Base-by-base conservation (phyloP, 2,888 invertebrate genomes). In the Sericinus montela region DNA sequence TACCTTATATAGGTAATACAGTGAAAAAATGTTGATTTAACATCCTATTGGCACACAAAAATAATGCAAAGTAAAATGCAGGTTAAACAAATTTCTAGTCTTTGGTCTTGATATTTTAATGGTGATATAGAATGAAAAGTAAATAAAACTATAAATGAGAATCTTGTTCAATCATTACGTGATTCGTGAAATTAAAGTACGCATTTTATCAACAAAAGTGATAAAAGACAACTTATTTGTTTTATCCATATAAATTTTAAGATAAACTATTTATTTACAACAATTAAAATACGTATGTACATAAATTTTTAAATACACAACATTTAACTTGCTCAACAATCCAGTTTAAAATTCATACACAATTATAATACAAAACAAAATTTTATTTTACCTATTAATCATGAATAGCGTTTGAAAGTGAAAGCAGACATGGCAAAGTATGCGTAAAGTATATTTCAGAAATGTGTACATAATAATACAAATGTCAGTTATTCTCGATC, bases 181-280 rank as follows among this genome's bases (percentile, higher is more conserved):
- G 11, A 30, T 42, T 43, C 13, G 35, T 29, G 30, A 43, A 45
- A 30, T 46, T 46, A 41, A 49, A 48, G 51, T 42, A n/a, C n/a
- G 46, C 30, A 29, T 48, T 19, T 19, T 42, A 55, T 37, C 39
- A 43, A 42, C 53, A 35, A 44, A 48, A 43, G 34, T 45, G 19
- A 53, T 57, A 64, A 63, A 53, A 43, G 28, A 47, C 37, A 43
- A 47, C 43, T 51, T 56, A 61, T 30, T 41, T 19, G 35, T 45
- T 40, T 45, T 35, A 39, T 29, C 59, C 69, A 69, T 65, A 63
- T 72, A 69, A 73, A 71, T 68, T 69, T 74, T 71, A 69, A 75
- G 67, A 81, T 86, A 82, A 69, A 83, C 82, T 82, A 82, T 85
- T 72, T 83, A 86, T 84, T 83, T 85, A 86, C 85, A 85, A 82